Evolutionary conservation across 1,140 invertebrate species (phyloP).

Genomic region (Drosophila teissieri): DNA sequence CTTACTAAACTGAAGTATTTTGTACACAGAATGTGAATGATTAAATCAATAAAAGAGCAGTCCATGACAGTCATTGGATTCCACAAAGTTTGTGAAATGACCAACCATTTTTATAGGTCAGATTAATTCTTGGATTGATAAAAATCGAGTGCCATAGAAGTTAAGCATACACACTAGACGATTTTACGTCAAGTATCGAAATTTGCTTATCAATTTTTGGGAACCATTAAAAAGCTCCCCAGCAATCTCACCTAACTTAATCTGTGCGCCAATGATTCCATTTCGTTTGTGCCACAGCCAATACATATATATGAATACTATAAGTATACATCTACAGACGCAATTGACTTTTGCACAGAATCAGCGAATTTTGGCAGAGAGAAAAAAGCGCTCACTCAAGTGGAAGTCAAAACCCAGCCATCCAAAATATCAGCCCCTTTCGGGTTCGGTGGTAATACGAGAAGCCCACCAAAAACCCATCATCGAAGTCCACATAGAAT

Average conservation of each 20-base stretch:
- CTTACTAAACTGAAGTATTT: no score
- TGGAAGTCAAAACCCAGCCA: constrained; percentile 31
- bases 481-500: constrained; percentile 43
- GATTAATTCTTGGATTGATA: constrained; percentile 5
- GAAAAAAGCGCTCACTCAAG: constrained; percentile 45
- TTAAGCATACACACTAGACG: background rate
- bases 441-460: constrained; percentile 40
- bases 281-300: no score
- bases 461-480: constrained; percentile 19
- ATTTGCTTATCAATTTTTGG: constrained; percentile 10
- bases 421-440: constrained; percentile 32
- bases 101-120: constrained; percentile 7
- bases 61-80: background rate
- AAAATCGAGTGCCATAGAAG: constrained; percentile 4
- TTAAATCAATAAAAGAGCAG: background rate
- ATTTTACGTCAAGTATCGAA: background rate
- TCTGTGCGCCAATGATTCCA: constrained; percentile 15
- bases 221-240: constrained; percentile 3
- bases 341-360: constrained; percentile 33
- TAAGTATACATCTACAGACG: constrained; percentile 4
- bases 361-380: constrained; percentile 29
- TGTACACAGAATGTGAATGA: no score
- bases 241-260: constrained; percentile 1
- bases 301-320: background rate
- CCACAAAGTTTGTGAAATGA: background rate